Evolutionary conservation across 2,113 vertebrate genomes (phyloP), one percentile per base, ranked within the genome.

Genomic region (Salvelinus namaycush): DNA sequence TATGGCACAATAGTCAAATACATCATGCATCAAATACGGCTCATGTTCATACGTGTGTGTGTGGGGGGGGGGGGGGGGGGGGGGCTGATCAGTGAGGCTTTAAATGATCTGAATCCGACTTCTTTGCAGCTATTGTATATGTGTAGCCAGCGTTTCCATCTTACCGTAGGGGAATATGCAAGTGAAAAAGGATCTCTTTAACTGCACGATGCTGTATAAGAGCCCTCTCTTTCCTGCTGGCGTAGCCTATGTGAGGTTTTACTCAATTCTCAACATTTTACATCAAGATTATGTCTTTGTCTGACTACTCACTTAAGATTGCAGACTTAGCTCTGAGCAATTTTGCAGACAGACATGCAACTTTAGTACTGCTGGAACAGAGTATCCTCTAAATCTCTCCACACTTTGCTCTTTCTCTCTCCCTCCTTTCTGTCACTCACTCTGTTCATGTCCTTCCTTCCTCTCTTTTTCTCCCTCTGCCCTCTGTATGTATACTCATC

Each of bases 271-370:
- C 27, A 78, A 74, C 64, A 67, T 87, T 44, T 44, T 81, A 85
- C 84, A 91, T 89, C 82, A 82, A 88, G 81, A 87, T 87, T 74
- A 83, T 68, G 90, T 84, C 81, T 88, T 84, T 84, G 80, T 54
- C 51, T 18, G 12, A 14, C 51, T 18, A 54, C 39, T 44, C 39
- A 44, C 2, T 44, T 44, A 44, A 44, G 39, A 44, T 44, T 11
- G 39, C 79, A 87, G 84, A 85, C 3, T 59, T 31, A 62, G 85
- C 87, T 82, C 84, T 84, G 81, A 84, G 88, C 81, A 62, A 83
- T 44, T 44, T 77, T 85, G 85, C 85, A 88, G 86, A 85, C 85
- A 88, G 87, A 87, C 70, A 75, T 80, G 81, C 78, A 68, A 79
- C 85, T 83, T 79, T 77, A 79, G 75, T 79, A 76, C 74, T 9